These are phyloP conservation scores for Picus viridis DNA, from an alignment of 2,797 vertebrate genomes.

Conservation along the genomic window DNA sequence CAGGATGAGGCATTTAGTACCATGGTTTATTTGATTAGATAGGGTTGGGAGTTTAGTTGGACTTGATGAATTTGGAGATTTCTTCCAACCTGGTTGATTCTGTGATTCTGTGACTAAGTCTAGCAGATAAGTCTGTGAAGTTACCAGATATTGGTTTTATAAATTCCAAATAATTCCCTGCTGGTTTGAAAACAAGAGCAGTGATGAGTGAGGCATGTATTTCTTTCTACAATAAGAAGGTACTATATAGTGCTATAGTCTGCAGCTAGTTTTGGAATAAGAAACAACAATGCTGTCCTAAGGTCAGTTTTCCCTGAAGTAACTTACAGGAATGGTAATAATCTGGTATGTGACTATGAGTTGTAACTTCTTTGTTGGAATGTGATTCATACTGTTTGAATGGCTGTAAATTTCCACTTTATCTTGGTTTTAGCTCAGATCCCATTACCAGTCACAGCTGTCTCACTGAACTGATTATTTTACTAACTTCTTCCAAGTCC, in stretches of 20 bases:
- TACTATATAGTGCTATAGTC: not conserved
- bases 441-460: not conserved
- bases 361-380: not conserved
- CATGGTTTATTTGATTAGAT: no score
- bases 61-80: no score
- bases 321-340: not conserved
- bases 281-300: not conserved
- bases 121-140: not conserved
- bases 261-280: not conserved
- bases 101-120: not conserved
- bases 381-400: not conserved
- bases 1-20: no score
- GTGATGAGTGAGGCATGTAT: not conserved
- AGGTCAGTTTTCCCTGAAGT: not conserved
- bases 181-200: not conserved
- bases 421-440: not conserved
- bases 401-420: not conserved
- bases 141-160: not conserved
- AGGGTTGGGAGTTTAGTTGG: no score
- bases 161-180: not conserved
- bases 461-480: not conserved
- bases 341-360: not conserved
- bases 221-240: not conserved
- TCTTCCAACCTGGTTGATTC: no score
- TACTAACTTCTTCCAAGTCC: not conserved